Conservation (phyloP, 2,113 vertebrate genomes). For the Zapus hudsonius region DNA sequence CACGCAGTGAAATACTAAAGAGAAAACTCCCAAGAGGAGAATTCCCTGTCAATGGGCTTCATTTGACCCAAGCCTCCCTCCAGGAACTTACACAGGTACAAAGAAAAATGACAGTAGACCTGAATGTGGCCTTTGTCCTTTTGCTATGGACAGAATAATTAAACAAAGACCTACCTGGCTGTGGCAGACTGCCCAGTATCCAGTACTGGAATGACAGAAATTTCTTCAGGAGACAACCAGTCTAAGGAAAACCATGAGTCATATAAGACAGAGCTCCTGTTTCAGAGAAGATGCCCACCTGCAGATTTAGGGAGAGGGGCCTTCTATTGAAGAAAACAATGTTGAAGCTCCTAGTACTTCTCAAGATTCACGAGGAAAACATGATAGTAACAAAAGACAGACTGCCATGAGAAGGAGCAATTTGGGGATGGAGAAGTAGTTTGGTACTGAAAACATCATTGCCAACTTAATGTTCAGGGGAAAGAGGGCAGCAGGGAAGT, state of each 20-base stretch:
- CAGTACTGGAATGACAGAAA: neutral
- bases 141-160: neutral
- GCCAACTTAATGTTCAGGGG: neutral
- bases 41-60: neutral
- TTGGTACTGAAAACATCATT: neutral
- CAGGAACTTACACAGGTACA: neutral
- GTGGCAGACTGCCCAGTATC: neutral
- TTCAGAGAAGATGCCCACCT: neutral
- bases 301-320: neutral
- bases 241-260: neutral
- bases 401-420: neutral
- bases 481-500: neutral
- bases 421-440: neutral
- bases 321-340: constrained; percentile 12
- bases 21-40: neutral
- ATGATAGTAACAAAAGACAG: neutral
- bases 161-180: neutral
- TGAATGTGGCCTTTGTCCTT: constrained; percentile 12
- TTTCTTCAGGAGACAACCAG: neutral
- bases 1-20: neutral
- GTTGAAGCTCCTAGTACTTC: neutral
- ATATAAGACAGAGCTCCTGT: neutral
- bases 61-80: neutral
- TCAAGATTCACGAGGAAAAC: neutral
- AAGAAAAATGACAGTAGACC: neutral